A percentile compares a stretch with the other conserved stretches of the same genome.
Evolutionary conservation across 2,888 invertebrate genomes (phyloP).

Genomic region (Eupithecia abbreviata): DNA sequence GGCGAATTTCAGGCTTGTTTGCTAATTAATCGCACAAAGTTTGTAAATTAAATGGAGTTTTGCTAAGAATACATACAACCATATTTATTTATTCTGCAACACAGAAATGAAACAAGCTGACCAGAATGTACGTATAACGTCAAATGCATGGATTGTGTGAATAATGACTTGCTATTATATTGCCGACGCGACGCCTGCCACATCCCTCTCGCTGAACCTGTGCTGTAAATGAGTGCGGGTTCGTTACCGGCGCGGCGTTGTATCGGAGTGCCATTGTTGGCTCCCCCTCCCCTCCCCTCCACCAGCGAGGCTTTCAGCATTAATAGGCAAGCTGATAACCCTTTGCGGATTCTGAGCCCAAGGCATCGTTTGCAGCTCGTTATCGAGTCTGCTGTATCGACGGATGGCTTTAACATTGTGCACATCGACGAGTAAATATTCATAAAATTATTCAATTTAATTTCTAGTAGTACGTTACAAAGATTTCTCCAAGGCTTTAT

Average conservation of each 20-base stretch:
- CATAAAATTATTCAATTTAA: not conserved
- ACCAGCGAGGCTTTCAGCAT: not conserved
- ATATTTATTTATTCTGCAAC: not conserved
- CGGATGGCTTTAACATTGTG: not conserved
- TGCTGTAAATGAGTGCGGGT: not conserved
- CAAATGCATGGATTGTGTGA: not conserved
- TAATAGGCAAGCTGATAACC: slow-evolving; percentile 1
- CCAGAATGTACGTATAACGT: not conserved
- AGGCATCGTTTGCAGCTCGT: not conserved
- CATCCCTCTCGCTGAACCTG: not conserved
- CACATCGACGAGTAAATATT: not conserved
- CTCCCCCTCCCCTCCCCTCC: not conserved
- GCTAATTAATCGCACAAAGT: not conserved
- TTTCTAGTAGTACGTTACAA: not conserved
- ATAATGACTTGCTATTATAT: not conserved
- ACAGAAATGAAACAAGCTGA: not conserved
- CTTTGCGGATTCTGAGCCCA: not conserved
- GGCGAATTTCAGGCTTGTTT: not conserved
- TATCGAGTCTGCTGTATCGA: not conserved
- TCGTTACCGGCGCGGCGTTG: not conserved
- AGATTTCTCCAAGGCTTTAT: not conserved
- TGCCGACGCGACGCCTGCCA: not conserved
- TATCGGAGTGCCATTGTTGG: not conserved
- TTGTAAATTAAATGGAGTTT: not conserved
- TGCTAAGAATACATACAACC: not conserved